Evolutionary conservation across 2,113 vertebrate genomes (phyloP), one percentile per base, ranked within the genome.

Genomic region (Scomber scombrus): DNA sequence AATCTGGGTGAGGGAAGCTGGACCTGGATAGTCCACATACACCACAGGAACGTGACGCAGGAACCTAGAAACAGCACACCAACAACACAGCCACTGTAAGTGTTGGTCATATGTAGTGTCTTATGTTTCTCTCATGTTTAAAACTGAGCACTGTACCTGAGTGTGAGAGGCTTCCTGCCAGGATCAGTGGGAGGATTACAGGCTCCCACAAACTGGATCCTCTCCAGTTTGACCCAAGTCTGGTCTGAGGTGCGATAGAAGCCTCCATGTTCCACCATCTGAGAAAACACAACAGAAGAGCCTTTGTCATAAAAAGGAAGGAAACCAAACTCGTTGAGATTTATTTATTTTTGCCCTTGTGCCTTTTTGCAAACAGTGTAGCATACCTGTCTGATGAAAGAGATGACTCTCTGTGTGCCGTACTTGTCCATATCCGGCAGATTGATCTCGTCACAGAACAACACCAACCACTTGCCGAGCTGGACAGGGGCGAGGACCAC

Each of bases 211-310:
- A 99, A 99, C 88, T 99, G 98, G 93, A 99, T 99, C 79, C 98
- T 96, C 89, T 99, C 98, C 79, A 99, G 91, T 93, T 99, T 99
- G 58, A 99, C 98, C 98, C 98, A 99, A 0, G 98, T 99, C 84
- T 99, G 98, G 81, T 99, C 98, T 18, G 97, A 97, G 43, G 98
- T 99, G 26, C 98, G 97, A 86, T 98, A 99, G 89, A 99, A 99
- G 21, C 98, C 98, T 71, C 98, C 98, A 18, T 99, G 98, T 85
- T 99, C 98, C 62, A 99, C 98, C 98, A 99, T 99, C 98, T 99
- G 79, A 71, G 15, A 61, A 77, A 34, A 29, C 16, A 70, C 13
- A 46, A 19, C 68, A 3, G 18, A 0, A 13, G 14, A n/a, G 11
- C 11, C 2, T 9, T 84, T 62, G 45, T 23, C 2, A 50, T n/a